phyloP scores from a whole-genome alignment of 2,113 vertebrate species.

The Colaptes auratus region DNA sequence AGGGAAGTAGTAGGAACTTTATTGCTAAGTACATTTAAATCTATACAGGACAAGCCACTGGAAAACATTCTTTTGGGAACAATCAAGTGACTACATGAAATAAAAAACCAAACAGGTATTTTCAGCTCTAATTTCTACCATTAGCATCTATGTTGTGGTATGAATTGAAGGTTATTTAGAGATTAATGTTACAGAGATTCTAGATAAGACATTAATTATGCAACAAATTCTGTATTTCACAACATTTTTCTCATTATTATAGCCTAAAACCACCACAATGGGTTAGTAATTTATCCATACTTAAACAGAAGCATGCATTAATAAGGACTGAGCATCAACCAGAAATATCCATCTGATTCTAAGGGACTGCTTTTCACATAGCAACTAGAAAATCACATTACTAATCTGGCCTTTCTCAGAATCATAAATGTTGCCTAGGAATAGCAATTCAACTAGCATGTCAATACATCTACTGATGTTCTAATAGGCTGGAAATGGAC shows the following conservation, averaged over 20 bases:
- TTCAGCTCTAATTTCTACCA: constrained; percentile 4
- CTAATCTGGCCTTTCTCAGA: neutral
- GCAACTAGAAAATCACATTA: neutral
- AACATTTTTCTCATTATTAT: neutral
- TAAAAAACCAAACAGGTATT: constrained; percentile 26
- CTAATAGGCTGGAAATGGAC: neutral
- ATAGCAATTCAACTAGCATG: neutral
- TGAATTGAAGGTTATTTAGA: neutral
- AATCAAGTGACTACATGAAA: constrained; percentile 7
- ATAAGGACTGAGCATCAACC: neutral
- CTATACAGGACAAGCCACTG: constrained; percentile 9
- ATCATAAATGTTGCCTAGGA: neutral
- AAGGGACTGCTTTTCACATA: neutral
- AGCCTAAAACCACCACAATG: neutral
- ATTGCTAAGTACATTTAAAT: constrained; percentile 42
- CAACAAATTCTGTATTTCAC: neutral
- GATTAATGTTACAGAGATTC: neutral
- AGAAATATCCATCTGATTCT: constrained; percentile 12
- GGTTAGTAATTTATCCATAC: neutral
- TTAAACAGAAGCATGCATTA: neutral
- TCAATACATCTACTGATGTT: neutral
- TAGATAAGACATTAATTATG: neutral
- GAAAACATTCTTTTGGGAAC: constrained; percentile 47
- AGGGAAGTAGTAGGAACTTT: constrained; percentile 35
- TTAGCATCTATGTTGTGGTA: neutral